Evolutionary conservation across 37 sponge, comb jelly and placozoan genomes (phyloP), one percentile per base, ranked within the genome.

Genomic region (Chondrilla cf. caribensis): DNA sequence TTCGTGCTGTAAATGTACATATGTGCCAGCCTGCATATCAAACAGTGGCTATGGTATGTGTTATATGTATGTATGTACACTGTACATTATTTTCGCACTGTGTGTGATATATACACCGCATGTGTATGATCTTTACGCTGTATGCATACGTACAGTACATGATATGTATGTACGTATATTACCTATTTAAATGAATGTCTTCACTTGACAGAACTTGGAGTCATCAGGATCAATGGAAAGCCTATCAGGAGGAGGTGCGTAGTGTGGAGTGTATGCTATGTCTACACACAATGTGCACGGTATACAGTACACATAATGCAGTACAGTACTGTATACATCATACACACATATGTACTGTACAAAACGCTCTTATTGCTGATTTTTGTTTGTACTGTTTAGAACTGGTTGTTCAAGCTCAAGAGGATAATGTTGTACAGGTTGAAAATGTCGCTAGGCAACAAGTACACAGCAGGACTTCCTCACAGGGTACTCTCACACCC

Each of bases 401-500:
- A 17, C 57, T 55, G 6, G 70, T 21, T 22, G 70, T 41, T 22
- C 36, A 9, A 26, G 55, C 33, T 14, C 75, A 58, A 36, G 84
- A 57, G 38, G 70, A 67, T 2, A 32, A 54, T 44, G 72, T 26
- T 31, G 83, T 19, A 15, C 18, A 28, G 44, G 43, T 21, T 9
- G 66, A 36, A 21, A 58, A 70, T 2, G 44, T n/a, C 6, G 43
- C 29, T 18, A 35, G 35, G n/a, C 29, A 39, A 41, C 47, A 43
- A 32, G 54, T 17, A 8, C 47, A 28, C 55, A 43, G 26, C 31
- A 35, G 60, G 31, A 42, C 54, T 31, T 70, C 54, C 19, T 73
- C 84, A 1, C 67, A 25, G 0, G 26, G 85, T 36, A 77, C 79
- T 35, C 62, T 58, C 64, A 70, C 81, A 24, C 40, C 70, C 11